Base-by-base conservation (phyloP, 2,888 invertebrate genomes). In the Nomada hirtipes region DNA sequence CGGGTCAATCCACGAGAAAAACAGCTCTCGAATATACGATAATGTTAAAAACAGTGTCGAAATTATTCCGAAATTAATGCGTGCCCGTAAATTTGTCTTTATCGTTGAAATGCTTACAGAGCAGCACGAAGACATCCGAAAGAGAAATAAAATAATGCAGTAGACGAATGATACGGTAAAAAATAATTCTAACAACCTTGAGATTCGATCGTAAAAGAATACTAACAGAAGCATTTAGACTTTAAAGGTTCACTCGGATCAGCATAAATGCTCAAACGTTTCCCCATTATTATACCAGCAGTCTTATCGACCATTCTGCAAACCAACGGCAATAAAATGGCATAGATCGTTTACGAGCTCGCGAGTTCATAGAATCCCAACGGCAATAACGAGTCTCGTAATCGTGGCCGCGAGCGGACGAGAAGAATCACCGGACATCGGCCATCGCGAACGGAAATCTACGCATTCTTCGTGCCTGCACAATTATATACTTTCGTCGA, bases 381-480 rank as follows among this genome's bases (percentile, higher is more conserved):
- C n/a, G 15, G 2, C 47, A 26, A 50, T 50, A 67, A 52, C 36
- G 36, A 36, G 67, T 10, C 13, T 15, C 20, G 53, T 67, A 53
- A 67, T 67, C 50, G 29, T 15, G 13, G 52, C 15, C 11, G 29
- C 29, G 10, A 9, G n/a, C 26, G 10, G 2, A 1, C 18, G 26
- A 65, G 26, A n/a, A 4, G 20, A 76, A 85, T 80, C 79, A 68
- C 78, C 87, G 80, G 88, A 88, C 83, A 80, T 83, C 78, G 77
- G 47, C 61, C 78, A 88, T 83, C 86, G 68, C 60, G 36, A 18
- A 63, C 23, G 36, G 36, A 75, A 83, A 83, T 76, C 47, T 68
- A 59, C 61, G 70, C 84, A 80, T 88, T 88, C 75, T 55, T 70
- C 60, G 74, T 73, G 59, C 68, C 65, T 26, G 2, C 77, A 63